Evolutionary conservation across 1,140 invertebrate species (phyloP).

Genomic region (Euwallacea similis): DNA sequence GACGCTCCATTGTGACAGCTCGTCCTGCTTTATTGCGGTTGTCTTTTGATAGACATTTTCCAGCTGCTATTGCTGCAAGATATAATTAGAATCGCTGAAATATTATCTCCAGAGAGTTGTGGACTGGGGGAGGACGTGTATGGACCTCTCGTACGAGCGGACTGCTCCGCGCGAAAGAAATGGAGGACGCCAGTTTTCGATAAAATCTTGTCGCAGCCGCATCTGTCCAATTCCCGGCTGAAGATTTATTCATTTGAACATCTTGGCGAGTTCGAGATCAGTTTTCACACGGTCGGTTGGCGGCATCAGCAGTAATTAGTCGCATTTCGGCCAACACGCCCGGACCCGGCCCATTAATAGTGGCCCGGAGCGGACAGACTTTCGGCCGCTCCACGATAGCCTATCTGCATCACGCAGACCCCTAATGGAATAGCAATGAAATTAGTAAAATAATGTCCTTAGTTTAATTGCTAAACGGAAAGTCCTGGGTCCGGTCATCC

Average conservation of each 20-base stretch:
- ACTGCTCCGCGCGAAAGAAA: no score
- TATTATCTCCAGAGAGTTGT: no score
- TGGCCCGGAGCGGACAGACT: conserved; percentile 41
- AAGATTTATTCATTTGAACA: not conserved
- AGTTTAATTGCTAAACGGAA: conserved; percentile 51
- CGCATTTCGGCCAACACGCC: conserved; percentile 39
- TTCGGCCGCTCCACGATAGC: conserved; percentile 42
- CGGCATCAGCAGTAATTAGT: conserved; percentile 39
- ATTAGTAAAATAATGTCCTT: conserved; percentile 54
- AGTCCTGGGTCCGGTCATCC: conserved; percentile 46
- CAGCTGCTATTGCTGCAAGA: no score
- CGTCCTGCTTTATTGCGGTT: no score
- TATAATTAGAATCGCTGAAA: no score
- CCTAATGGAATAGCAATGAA: conserved; percentile 54
- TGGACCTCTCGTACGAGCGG: no score
- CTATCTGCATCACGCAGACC: conserved; percentile 52
- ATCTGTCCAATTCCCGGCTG: no score
- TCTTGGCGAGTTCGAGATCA: conserved; percentile 4
- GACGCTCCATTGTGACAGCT: conserved; percentile 13
- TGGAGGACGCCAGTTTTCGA: no score
- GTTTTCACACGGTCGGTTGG: conserved; percentile 28
- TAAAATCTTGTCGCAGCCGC: no score
- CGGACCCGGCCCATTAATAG: conserved; percentile 44
- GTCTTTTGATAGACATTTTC: no score
- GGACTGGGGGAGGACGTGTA: no score